Evolutionary conservation across 2,888 invertebrate genomes (phyloP).

Genomic region (Notocelia uddmanniana): DNA sequence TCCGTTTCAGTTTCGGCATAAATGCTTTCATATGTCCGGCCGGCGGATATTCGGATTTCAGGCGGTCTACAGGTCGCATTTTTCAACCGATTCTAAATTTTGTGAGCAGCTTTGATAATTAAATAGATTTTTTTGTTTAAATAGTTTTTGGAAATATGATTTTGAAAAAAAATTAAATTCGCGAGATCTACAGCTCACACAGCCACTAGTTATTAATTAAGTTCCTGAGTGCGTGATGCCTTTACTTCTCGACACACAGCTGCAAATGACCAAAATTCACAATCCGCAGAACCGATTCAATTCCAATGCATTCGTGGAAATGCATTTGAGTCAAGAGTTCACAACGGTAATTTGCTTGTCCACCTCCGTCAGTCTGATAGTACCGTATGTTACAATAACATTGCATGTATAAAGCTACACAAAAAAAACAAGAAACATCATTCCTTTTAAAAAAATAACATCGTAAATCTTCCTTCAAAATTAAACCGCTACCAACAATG

Average conservation of each 20-base stretch:
- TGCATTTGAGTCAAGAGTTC: background rate
- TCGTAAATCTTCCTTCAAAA: conserved; percentile 2
- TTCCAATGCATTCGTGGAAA: background rate
- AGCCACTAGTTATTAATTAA: background rate
- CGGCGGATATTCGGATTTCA: too few relatives aligned
- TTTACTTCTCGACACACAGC: too few relatives aligned
- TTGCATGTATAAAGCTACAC: background rate
- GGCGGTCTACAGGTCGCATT: too few relatives aligned
- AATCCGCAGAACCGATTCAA: background rate
- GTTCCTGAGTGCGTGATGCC: background rate
- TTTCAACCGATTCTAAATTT: too few relatives aligned
- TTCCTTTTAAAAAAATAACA: conserved; percentile 16
- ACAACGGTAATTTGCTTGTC: conserved; percentile 1
- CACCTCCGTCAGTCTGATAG: background rate
- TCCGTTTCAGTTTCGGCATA: too few relatives aligned
- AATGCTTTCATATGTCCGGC: too few relatives aligned
- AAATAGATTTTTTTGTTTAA: too few relatives aligned
- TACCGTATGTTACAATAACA: conserved; percentile 3
- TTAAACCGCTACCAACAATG: conserved; percentile 25
- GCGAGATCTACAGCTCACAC: too few relatives aligned
- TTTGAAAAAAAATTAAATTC: too few relatives aligned
- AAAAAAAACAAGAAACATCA: conserved; percentile 16
- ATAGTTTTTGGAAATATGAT: too few relatives aligned
- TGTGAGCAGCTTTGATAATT: too few relatives aligned
- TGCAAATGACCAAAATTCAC: background rate